Evolutionary conservation across 1,140 invertebrate genomes (phyloP).

Genomic region (Pararge aegeria): DNA sequence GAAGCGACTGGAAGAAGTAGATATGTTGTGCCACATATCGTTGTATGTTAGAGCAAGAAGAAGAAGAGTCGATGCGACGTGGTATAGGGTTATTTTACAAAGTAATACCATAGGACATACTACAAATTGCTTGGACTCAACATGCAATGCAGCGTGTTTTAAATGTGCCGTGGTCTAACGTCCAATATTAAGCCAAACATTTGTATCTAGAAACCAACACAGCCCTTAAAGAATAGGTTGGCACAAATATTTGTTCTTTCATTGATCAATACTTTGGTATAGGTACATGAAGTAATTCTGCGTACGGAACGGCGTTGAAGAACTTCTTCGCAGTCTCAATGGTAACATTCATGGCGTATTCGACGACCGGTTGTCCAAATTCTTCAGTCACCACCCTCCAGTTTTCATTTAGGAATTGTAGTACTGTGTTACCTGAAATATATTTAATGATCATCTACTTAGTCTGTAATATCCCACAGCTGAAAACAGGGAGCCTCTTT

Average conservation of each 20-base stretch:
- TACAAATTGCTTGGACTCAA: too few species aligned
- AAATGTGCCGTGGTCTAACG: background rate
- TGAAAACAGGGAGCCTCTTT: too few species aligned
- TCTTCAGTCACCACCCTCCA: conserved; percentile 71
- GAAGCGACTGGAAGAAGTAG: too few species aligned
- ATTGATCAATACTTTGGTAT: conserved; percentile 61
- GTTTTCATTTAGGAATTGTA: conserved; percentile 72
- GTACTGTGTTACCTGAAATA: conserved; percentile 67
- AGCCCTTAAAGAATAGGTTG: background rate
- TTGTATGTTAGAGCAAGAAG: too few species aligned
- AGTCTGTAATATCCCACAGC: too few species aligned
- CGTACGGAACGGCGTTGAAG: conserved; percentile 66
- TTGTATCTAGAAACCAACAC: background rate
- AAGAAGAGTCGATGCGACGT: too few species aligned
- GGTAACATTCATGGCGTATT: conserved; percentile 68
- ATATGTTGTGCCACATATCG: too few species aligned
- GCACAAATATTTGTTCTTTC: background rate
- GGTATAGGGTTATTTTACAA: too few species aligned
- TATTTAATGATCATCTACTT: background rate
- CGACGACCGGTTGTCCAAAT: conserved; percentile 69
- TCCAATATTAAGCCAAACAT: background rate
- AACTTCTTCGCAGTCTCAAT: conserved; percentile 66
- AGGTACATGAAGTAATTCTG: conserved; percentile 65
- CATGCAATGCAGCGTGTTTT: too few species aligned
- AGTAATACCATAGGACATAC: too few species aligned